Percentiles rank a stretch among this genome's conserved stretches.
Evolutionary conservation across 2,113 vertebrate genomes (phyloP).

Genomic region (Tachuris rubrigastra): DNA sequence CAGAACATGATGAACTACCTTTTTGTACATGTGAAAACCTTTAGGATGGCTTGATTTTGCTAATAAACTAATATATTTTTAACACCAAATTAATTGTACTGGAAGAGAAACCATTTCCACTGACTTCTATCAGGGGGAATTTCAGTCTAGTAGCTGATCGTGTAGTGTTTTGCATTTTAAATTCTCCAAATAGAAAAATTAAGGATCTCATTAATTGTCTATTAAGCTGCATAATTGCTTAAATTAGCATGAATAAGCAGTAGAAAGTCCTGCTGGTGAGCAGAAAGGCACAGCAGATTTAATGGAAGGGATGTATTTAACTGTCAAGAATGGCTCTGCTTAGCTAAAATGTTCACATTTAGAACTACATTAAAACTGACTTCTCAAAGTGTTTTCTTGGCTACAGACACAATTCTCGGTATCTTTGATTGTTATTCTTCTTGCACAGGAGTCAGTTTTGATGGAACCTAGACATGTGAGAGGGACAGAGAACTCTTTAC

Average conservation of each 20-base stretch:
- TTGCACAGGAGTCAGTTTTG: neutral
- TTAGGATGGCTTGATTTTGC: slow-evolving; percentile 2
- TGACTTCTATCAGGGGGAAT: slow-evolving; percentile 1
- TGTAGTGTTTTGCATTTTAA: neutral
- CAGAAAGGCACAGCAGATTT: neutral
- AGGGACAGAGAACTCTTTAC: neutral
- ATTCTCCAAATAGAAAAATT: slow-evolving; percentile 41
- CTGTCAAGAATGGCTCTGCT: neutral
- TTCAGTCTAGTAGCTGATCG: neutral
- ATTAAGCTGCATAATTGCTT: slow-evolving; percentile 32
- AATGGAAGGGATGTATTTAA: neutral
- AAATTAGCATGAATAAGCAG: neutral
- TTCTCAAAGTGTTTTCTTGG: neutral
- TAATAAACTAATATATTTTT: neutral
- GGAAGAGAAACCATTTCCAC: neutral
- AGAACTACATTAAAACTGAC: neutral
- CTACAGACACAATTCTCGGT: neutral
- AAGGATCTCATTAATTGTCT: slow-evolving; percentile 16
- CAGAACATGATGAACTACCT: neutral
- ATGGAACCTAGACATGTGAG: neutral
- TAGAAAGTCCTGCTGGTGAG: neutral
- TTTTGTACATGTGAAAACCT: neutral
- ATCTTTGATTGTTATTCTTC: neutral
- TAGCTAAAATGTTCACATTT: neutral
- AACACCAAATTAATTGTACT: neutral